Evolutionary conservation across 2,797 vertebrate species (phyloP).

Genomic region (Oceanodroma leucorhoa): DNA sequence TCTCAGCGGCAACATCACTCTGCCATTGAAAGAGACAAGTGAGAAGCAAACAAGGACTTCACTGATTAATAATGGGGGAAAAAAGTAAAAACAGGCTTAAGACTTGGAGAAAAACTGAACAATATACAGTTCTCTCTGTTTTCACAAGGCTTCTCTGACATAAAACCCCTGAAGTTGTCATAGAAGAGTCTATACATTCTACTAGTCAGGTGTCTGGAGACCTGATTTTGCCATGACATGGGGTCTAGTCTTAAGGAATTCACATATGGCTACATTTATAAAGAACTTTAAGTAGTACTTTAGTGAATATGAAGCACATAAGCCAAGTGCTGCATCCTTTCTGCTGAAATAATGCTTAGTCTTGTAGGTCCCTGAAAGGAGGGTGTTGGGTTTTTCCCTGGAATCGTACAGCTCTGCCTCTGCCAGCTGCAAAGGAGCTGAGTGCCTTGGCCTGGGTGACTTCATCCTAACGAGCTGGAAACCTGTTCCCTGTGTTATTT

Average conservation of each 20-base stretch:
- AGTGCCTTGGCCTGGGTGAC: background rate
- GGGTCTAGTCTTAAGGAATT: background rate
- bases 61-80: background rate
- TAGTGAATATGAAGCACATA: background rate
- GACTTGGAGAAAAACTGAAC: background rate
- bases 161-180: background rate
- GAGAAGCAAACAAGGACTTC: background rate
- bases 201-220: background rate
- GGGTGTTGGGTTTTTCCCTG: background rate
- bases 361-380: background rate
- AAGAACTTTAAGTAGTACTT: background rate
- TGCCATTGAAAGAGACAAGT: background rate
- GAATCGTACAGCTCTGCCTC: background rate
- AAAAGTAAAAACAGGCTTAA: background rate
- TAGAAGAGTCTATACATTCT: background rate
- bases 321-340: background rate
- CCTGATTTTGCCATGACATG: background rate
- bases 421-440: background rate
- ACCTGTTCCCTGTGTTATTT: background rate
- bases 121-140: background rate
- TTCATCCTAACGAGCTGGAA: background rate
- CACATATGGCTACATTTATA: background rate
- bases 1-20: background rate
- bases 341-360: background rate
- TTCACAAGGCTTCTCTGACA: background rate